Percentiles rank a stretch among this genome's conserved stretches.
Evolutionary conservation across 1,140 invertebrate species (phyloP).

Genomic region (Tachypleus tridentatus): DNA sequence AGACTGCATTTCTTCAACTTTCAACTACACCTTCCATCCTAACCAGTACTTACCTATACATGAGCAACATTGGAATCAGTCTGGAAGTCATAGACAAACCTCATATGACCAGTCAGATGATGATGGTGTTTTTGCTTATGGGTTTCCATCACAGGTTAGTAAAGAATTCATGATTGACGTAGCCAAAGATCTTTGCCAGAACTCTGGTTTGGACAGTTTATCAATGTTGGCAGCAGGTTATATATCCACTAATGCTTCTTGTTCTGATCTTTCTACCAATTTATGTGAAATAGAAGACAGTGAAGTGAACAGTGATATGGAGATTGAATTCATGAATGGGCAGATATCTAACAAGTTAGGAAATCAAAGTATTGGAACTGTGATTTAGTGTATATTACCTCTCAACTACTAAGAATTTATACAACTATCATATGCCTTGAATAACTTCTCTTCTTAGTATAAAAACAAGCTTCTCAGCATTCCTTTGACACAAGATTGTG

Average conservation of each 20-base stretch:
- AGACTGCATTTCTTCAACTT: slow-evolving; percentile 37
- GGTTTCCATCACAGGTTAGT: slow-evolving; percentile 22
- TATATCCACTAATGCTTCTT: slow-evolving; percentile 44
- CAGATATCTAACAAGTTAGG: too few species aligned
- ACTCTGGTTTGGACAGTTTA: slow-evolving; percentile 43
- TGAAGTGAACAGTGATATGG: slow-evolving; percentile 40
- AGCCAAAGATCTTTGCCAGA: background rate
- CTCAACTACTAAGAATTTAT: too few species aligned
- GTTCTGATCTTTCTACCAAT: slow-evolving; percentile 68
- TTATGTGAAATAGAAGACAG: slow-evolving; percentile 81
- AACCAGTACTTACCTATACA: slow-evolving; percentile 63
- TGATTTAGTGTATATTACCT: too few species aligned
- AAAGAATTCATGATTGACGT: slow-evolving; percentile 13
- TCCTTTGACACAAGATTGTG: too few species aligned
- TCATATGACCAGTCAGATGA: slow-evolving; percentile 23
- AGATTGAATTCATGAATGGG: too few species aligned
- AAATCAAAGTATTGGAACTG: too few species aligned
- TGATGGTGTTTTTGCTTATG: slow-evolving; percentile 21
- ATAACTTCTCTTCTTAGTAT: too few species aligned
- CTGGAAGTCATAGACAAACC: slow-evolving; percentile 18
- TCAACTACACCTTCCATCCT: slow-evolving; percentile 64
- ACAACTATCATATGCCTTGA: too few species aligned
- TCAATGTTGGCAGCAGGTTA: slow-evolving; percentile 53
- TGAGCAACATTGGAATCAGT: slow-evolving; percentile 11
- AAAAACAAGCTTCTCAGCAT: too few species aligned